phyloP scores from a whole-genome alignment of 2,113 vertebrate species.

The Bubo bubo region DNA sequence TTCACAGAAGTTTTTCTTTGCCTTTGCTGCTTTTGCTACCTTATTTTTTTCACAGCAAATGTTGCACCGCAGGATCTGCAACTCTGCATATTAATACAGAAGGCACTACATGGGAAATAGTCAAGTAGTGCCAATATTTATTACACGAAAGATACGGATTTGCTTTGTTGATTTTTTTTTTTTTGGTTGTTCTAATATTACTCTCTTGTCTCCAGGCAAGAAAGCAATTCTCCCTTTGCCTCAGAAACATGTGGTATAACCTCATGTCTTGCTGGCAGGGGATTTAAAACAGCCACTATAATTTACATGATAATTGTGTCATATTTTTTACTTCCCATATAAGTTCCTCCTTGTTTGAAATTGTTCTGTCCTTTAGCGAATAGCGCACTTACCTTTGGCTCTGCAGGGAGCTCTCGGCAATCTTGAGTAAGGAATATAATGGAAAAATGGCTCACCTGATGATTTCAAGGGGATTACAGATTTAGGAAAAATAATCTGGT shows the following conservation, averaged over 20 bases:
- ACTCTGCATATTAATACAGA: background rate
- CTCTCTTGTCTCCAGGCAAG: constrained; percentile 40
- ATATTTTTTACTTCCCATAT: constrained; percentile 19
- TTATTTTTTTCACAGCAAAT: background rate
- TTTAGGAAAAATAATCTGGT: constrained; percentile 19
- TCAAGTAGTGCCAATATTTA: background rate
- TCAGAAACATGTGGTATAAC: constrained; percentile 25
- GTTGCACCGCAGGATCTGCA: background rate
- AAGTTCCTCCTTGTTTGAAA: constrained; percentile 25
- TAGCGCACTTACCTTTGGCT: constrained; percentile 10
- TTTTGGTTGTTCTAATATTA: background rate
- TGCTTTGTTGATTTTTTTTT: background rate
- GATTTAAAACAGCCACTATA: constrained; percentile 41
- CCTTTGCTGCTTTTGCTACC: background rate
- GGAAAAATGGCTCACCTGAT: constrained; percentile 41
- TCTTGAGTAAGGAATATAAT: constrained; percentile 7
- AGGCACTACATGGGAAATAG: background rate
- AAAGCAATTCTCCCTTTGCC: constrained; percentile 41
- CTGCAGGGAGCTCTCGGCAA: constrained; percentile 5
- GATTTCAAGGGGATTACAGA: constrained; percentile 42
- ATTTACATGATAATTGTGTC: constrained; percentile 59
- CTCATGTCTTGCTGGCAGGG: constrained; percentile 36
- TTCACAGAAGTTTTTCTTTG: background rate
- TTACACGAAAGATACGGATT: background rate
- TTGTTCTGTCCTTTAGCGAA: constrained; percentile 33